Percentiles rank a stretch among this genome's conserved stretches.
These are phyloP conservation scores for Neomonachus schauinslandi DNA, from an alignment of 2,113 vertebrate species.

Conservation along the genomic window DNA sequence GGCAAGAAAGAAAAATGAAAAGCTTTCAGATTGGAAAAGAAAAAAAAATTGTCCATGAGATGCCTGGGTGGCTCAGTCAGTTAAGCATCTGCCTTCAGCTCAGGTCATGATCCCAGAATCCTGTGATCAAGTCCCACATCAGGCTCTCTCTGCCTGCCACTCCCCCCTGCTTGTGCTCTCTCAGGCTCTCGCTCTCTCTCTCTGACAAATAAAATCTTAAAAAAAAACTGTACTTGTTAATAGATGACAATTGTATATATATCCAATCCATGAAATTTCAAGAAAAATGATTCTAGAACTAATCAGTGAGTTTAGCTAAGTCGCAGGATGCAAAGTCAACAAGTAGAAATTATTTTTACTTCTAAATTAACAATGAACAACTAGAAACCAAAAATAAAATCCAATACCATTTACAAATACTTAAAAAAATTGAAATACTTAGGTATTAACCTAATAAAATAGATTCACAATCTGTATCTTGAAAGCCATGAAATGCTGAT, in stretches of 20 bases:
- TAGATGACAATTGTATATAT: background rate
- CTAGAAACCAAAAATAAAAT: constrained; percentile 23
- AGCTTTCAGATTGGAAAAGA: background rate
- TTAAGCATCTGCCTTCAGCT: too few relatives aligned
- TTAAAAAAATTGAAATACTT: constrained; percentile 10
- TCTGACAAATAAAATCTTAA: too few relatives aligned
- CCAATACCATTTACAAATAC: background rate
- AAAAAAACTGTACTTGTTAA: background rate
- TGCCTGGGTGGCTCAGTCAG: too few relatives aligned
- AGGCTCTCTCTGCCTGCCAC: too few relatives aligned
- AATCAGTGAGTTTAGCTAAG: background rate
- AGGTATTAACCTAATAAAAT: background rate
- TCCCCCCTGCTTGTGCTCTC: too few relatives aligned
- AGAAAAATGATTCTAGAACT: background rate
- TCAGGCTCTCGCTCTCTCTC: too few relatives aligned
- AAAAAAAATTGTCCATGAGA: background rate
- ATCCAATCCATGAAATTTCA: background rate
- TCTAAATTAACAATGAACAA: background rate
- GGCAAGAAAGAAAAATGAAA: background rate
- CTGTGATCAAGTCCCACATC: too few relatives aligned
- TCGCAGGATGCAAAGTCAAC: background rate
- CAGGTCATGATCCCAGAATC: too few relatives aligned
- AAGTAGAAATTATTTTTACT: background rate
- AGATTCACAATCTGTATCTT: background rate
- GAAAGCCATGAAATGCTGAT: background rate